Evolutionary conservation across 2,888 invertebrate genomes (phyloP).

Genomic region (Torymus tubicola): DNA sequence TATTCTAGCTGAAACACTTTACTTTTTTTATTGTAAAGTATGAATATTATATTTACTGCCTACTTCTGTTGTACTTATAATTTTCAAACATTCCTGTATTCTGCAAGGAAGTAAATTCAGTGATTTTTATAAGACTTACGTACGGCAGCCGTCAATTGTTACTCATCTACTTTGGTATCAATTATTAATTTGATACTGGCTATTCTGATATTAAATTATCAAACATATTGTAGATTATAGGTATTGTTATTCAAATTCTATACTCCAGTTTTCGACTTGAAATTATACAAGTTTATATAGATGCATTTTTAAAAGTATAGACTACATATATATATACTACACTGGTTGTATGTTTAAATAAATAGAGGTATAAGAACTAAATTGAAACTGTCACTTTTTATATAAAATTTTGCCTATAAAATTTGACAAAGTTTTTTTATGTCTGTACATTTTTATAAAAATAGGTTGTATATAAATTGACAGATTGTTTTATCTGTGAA

Average conservation of each 20-base stretch:
- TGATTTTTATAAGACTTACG: slow-evolving; percentile 37
- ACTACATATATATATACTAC: slow-evolving; percentile 15
- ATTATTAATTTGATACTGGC: slow-evolving; percentile 23
- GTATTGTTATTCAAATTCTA: slow-evolving; percentile 38
- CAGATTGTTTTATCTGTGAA: no score
- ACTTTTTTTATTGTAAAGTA: not conserved
- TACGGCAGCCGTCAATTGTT: not conserved
- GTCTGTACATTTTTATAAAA: no score
- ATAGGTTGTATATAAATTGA: no score
- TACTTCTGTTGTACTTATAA: no score
- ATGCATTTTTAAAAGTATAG: slow-evolving; percentile 39
- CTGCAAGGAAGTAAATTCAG: slow-evolving; percentile 39
- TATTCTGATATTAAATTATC: not conserved
- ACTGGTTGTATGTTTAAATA: slow-evolving; percentile 51
- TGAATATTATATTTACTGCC: not conserved
- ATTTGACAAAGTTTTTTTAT: no score
- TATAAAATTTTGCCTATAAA: no score
- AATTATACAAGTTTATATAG: slow-evolving; percentile 42
- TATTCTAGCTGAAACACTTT: no score
- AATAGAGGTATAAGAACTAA: slow-evolving; percentile 24
- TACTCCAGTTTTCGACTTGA: slow-evolving; percentile 28
- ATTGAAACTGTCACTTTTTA: no score
- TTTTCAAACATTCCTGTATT: slow-evolving; percentile 42
- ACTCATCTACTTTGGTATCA: slow-evolving; percentile 14
- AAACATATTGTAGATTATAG: slow-evolving; percentile 20